phyloP scores from a whole-genome alignment of 2,797 vertebrate species.

The Trichosurus vulpecula region DNA sequence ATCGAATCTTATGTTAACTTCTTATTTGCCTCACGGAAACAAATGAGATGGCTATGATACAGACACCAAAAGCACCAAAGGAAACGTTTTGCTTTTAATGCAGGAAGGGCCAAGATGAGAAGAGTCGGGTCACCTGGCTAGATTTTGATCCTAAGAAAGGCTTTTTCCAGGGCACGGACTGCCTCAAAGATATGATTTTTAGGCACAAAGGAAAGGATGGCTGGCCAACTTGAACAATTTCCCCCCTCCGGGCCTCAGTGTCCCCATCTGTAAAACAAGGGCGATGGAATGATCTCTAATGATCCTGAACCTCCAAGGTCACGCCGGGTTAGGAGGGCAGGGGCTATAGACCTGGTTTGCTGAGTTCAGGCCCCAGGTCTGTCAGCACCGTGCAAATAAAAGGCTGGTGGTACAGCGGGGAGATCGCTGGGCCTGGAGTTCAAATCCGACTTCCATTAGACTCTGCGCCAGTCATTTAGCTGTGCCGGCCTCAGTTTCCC shows the following conservation, averaged over 20 bases:
- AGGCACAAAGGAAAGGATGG: too few relatives aligned
- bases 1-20: too few relatives aligned
- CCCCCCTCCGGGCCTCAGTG: not conserved
- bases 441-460: not conserved
- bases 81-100: not conserved
- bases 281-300: not conserved
- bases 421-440: not conserved
- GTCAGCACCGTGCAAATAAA: not conserved
- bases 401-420: not conserved
- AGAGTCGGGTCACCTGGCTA: not conserved
- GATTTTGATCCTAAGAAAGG: not conserved
- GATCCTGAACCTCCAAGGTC: not conserved
- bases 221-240: too few relatives aligned
- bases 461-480: not conserved
- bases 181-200: not conserved
- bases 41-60: too few relatives aligned
- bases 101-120: too few relatives aligned
- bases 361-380: not conserved
- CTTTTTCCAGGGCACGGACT: too few relatives aligned
- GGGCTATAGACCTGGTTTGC: not conserved
- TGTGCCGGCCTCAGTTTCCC: not conserved
- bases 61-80: not conserved
- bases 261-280: not conserved
- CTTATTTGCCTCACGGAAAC: too few relatives aligned
- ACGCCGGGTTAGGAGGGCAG: not conserved